Evolutionary conservation across 2,797 vertebrate genomes (phyloP).

Genomic region (Emys orbicularis): DNA sequence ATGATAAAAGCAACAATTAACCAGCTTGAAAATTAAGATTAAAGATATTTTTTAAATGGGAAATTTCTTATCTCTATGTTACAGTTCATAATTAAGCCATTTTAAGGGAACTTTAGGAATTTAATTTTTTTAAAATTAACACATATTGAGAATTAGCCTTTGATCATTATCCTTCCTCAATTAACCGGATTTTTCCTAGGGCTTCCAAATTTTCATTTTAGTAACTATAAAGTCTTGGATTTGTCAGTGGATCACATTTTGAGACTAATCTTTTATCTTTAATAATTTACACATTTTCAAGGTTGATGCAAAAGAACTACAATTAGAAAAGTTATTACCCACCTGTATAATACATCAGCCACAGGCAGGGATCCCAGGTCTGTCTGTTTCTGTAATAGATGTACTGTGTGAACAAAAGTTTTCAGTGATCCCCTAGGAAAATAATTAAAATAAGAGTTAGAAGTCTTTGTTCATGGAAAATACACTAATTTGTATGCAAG

Average conservation of each 20-base stretch:
- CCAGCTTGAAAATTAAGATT: background rate
- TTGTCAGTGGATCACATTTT: background rate
- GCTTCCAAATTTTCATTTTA: background rate
- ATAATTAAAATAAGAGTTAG: slow-evolving; percentile 72
- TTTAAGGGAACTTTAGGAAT: background rate
- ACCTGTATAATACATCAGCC: slow-evolving; percentile 98
- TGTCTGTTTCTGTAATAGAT: slow-evolving; percentile 97
- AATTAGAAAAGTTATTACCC: slow-evolving; percentile 45
- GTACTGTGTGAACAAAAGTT: slow-evolving; percentile 98
- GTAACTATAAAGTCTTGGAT: slow-evolving; percentile 3
- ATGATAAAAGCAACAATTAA: background rate
- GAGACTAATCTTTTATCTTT: background rate
- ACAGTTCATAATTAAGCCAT: background rate
- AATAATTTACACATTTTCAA: background rate
- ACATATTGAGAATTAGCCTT: slow-evolving; percentile 29
- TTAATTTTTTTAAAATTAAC: slow-evolving; percentile 5
- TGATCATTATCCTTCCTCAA: background rate
- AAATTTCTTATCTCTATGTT: background rate
- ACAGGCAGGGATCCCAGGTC: slow-evolving; percentile 95
- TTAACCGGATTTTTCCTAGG: background rate
- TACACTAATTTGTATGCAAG: slow-evolving; percentile 24
- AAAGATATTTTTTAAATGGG: background rate
- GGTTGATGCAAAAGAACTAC: background rate
- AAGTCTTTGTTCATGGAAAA: slow-evolving; percentile 46
- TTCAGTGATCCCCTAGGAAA: slow-evolving; percentile 95